phyloP scores from a whole-genome alignment of 2,113 vertebrate genomes.

The Tenrec ecaudatus region DNA sequence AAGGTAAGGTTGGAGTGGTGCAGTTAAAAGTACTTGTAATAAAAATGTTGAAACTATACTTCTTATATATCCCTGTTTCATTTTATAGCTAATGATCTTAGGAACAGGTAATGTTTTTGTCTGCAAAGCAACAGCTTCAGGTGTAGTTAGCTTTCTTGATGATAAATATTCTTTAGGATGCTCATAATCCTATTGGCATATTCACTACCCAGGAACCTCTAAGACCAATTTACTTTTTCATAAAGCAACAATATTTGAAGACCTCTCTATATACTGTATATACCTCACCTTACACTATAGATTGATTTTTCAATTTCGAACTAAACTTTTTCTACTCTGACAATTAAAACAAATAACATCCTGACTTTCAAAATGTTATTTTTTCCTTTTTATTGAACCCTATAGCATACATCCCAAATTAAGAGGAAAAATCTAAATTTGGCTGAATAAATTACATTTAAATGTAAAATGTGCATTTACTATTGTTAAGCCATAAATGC shows the following conservation, averaged over 20 bases:
- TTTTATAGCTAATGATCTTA: slow-evolving; percentile 46
- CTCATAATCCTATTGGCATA: neutral
- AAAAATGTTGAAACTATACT: neutral
- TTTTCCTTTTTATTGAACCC: neutral
- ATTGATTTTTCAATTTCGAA: neutral
- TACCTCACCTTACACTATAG: neutral
- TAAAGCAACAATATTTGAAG: slow-evolving; percentile 21
- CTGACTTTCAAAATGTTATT: neutral
- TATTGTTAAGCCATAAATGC: no score
- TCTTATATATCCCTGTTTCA: slow-evolving; percentile 11
- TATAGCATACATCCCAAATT: no score
- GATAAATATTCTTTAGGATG: slow-evolving; percentile 5
- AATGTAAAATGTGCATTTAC: no score
- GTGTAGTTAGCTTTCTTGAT: neutral
- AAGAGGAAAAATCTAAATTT: no score
- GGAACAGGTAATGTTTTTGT: neutral
- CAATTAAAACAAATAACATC: neutral
- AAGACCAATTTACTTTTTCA: slow-evolving; percentile 1
- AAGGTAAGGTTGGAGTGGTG: neutral
- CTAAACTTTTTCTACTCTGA: neutral
- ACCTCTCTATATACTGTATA: neutral
- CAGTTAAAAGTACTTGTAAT: slow-evolving; percentile 40
- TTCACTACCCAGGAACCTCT: neutral
- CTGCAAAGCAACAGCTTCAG: slow-evolving; percentile 8
- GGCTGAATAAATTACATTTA: no score